Base-by-base conservation (phyloP, 2,113 vertebrate genomes). In the Salvelinus sp. region DNA sequence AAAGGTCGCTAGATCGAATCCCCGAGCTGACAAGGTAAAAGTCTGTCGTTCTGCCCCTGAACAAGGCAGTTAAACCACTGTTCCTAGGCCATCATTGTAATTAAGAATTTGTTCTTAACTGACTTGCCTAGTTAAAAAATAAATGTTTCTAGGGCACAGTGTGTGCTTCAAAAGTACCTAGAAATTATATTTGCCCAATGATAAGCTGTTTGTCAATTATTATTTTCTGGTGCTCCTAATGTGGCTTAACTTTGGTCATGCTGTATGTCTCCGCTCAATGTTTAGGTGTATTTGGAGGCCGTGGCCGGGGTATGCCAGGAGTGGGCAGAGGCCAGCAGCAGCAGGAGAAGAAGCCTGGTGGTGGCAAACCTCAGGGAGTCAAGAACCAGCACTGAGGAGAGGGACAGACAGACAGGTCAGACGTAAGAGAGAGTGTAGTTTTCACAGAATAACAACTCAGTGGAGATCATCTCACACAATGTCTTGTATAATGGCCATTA, bases 271-370 rank as follows among this genome's bases (percentile, higher is more conserved):
- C 13, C 80, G 5, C 69, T 44, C 7, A 64, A 9, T 63, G 30
- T 66, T 16, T 50, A 99, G 97, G 97, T 88, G 92, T 99, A 75
- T 99, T 99, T 27, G 97, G 97, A 0, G 95, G 97, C 12, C 95
- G 97, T 23, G 97, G 97, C 48, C 83, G 97, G 81, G 95, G 95
- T 66, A 91, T 93, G 88, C 80, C 82, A 0, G 89, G 92, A 82
- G 91, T 84, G 0, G 95, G 96, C 18, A 91, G 96, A 69, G 96
- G 97, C 12, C 96, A 95, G 75, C 87, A 94, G 65, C 86, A 82
- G 76, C 95, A 94, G 2, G 97, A 98, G 30, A 98, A 98, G 64
- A 99, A 98, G 84, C 92, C 94, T 0, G 95, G 58, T 22, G 58
- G 58, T 22, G 58, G 97, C 70, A 94, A 97, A 74, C 95, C 95